Evolutionary conservation across 1,140 invertebrate genomes (phyloP).

Genomic region (Asobara japonica): DNA sequence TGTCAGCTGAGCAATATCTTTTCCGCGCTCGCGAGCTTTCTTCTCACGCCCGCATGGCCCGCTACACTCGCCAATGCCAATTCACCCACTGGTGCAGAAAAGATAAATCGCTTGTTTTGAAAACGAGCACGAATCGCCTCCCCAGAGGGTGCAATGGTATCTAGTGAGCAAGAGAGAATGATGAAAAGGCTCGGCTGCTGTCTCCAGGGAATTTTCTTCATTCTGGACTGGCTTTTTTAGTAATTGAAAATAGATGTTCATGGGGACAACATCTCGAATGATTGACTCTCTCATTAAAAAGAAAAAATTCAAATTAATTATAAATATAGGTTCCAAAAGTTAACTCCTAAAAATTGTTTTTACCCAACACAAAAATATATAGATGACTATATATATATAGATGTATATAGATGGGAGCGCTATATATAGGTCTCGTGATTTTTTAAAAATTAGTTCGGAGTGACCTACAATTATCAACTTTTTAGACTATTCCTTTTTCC

Average conservation of each 20-base stretch:
- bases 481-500: too few relatives aligned
- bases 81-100: slow-evolving; percentile 55
- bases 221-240: neutral
- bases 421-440: too few relatives aligned
- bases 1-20: slow-evolving; percentile 24
- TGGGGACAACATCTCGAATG: too few relatives aligned
- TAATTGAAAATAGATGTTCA: neutral
- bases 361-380: too few relatives aligned
- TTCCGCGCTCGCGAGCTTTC: slow-evolving; percentile 11
- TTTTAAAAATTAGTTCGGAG: too few relatives aligned
- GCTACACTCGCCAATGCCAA: slow-evolving; percentile 42
- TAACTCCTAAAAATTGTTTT: too few relatives aligned
- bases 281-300: too few relatives aligned
- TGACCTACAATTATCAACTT: too few relatives aligned
- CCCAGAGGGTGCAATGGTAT: neutral
- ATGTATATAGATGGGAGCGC: too few relatives aligned
- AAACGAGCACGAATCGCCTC: slow-evolving; percentile 37
- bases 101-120: slow-evolving; percentile 64
- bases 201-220: slow-evolving; percentile 8
- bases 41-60: slow-evolving; percentile 40
- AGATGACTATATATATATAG: too few relatives aligned
- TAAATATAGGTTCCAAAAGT: too few relatives aligned
- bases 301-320: too few relatives aligned
- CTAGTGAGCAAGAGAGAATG: neutral
- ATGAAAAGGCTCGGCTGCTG: neutral